phyloP scores from a whole-genome alignment of 1,140 invertebrate genomes.

The Thaumatotibia leucotreta region DNA sequence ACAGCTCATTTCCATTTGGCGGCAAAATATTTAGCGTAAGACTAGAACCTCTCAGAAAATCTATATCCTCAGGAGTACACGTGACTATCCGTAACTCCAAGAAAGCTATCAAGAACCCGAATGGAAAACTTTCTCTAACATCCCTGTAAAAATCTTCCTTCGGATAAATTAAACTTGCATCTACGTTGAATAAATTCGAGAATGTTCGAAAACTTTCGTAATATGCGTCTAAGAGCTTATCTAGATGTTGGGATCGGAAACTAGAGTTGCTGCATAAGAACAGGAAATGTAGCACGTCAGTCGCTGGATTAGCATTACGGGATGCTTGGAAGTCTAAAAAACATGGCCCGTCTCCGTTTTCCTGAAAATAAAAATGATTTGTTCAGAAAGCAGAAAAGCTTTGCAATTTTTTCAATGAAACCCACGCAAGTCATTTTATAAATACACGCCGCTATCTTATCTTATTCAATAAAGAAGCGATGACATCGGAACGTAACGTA shows the following conservation, averaged over 20 bases:
- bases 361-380: conserved; percentile 39
- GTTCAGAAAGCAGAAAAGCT: not conserved
- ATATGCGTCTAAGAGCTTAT: conserved; percentile 38
- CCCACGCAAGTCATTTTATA: too few species aligned
- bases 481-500: too few species aligned
- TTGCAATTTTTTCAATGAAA: too few species aligned
- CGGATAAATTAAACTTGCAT: conserved; percentile 38
- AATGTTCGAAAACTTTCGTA: conserved; percentile 46
- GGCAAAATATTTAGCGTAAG: conserved; percentile 14
- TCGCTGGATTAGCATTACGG: conserved; percentile 48
- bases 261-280: conserved; percentile 53
- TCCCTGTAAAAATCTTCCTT: conserved; percentile 41
- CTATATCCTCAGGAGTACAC: conserved; percentile 34
- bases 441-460: too few species aligned
- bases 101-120: conserved; percentile 48
- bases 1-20: conserved; percentile 24
- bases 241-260: conserved; percentile 51
- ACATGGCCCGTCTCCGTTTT: conserved; percentile 34
- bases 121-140: conserved; percentile 37
- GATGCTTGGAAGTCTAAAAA: conserved; percentile 65
- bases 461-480: too few species aligned
- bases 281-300: conserved; percentile 55
- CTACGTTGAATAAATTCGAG: conserved; percentile 40
- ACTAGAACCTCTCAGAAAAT: conserved; percentile 23
- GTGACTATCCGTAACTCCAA: conserved; percentile 51